A percentile compares a stretch with the other conserved stretches of the same genome.
These are phyloP conservation scores for Cheirogaleus medius DNA, from an alignment of 2,113 vertebrate genomes.

Conservation along the genomic window DNA sequence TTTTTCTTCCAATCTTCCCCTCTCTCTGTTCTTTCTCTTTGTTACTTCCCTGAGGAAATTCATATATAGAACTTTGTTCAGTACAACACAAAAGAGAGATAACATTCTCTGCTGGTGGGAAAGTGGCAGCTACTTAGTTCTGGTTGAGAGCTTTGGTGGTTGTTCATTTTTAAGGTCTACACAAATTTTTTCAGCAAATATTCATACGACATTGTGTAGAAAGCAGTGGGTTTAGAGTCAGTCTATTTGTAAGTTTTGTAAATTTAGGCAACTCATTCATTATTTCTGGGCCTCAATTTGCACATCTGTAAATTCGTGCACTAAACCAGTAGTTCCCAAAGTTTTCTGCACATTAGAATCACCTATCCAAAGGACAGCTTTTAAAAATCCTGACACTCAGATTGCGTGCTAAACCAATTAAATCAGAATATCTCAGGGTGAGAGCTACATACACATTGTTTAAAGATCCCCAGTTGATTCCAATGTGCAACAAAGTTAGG, in stretches of 20 bases:
- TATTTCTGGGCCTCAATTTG: background rate
- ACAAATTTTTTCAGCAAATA: background rate
- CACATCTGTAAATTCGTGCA: background rate
- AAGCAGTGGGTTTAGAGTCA: background rate
- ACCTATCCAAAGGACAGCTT: background rate
- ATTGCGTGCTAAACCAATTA: background rate
- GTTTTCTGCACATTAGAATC: background rate
- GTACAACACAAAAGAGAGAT: background rate
- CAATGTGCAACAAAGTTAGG: too few relatives aligned
- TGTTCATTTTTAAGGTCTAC: constrained; percentile 13
- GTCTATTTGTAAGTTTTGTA: background rate
- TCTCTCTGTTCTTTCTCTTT: constrained; percentile 27
- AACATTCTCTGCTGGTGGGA: constrained; percentile 17
- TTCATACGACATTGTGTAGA: background rate
- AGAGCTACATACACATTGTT: background rate
- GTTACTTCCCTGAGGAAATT: constrained; percentile 40
- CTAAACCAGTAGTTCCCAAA: background rate
- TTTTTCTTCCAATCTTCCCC: background rate
- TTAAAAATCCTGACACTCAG: background rate
- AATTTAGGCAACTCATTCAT: background rate
- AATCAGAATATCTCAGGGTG: background rate
- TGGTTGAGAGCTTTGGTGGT: background rate
- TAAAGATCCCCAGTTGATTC: background rate
- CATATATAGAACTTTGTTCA: background rate
- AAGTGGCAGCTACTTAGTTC: background rate